A percentile compares a stretch with the other conserved stretches of the same genome.
These are phyloP conservation scores for Coptodon bakossiorum DNA, from an alignment of 2,113 vertebrate species.

Conservation along the genomic window DNA sequence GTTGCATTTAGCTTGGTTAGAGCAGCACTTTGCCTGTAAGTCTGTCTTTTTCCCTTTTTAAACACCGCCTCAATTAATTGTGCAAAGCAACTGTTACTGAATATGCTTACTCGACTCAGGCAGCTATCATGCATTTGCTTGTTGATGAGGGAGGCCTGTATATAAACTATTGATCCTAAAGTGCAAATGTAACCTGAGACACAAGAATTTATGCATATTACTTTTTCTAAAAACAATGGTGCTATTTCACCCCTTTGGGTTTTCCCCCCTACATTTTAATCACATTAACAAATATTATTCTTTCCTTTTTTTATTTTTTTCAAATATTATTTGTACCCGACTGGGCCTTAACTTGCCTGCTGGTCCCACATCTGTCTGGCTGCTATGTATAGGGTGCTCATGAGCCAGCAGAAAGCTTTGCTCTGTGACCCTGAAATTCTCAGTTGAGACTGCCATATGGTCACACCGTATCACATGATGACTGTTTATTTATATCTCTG, in stretches of 20 bases:
- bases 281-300: neutral
- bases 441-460: slow-evolving; percentile 45
- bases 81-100: neutral
- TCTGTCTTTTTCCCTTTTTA: neutral
- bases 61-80: neutral
- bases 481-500: slow-evolving; percentile 53
- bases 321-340: neutral
- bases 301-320: neutral
- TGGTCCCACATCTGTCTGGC: slow-evolving; percentile 10
- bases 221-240: neutral
- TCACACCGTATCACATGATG: slow-evolving; percentile 36
- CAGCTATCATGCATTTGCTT: neutral
- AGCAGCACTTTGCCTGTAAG: neutral
- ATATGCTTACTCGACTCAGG: neutral
- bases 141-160: neutral
- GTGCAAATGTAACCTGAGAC: neutral
- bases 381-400: slow-evolving; percentile 6
- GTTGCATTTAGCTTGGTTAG: neutral
- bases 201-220: neutral
- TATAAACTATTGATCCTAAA: neutral
- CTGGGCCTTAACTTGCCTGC: neutral
- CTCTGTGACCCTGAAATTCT: slow-evolving; percentile 39
- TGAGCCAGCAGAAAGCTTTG: slow-evolving; percentile 10
- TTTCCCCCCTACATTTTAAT: neutral
- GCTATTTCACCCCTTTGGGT: neutral